phyloP scores from a whole-genome alignment of 2,888 invertebrate species.

The Cylloceria caligata region DNA sequence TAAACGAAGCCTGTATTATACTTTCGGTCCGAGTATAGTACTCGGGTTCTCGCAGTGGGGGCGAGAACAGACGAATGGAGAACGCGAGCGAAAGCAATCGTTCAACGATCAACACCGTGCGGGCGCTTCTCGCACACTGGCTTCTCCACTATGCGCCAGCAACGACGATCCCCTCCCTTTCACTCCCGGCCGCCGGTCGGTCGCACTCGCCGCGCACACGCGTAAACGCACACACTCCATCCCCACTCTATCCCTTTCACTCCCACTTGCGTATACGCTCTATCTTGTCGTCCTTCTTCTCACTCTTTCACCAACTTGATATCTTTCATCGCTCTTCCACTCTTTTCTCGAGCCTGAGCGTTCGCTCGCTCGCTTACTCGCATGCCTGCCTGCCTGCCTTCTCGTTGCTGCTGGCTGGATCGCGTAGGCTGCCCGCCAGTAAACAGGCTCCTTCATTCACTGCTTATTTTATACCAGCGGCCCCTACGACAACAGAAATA shows the following conservation, averaged over 20 bases:
- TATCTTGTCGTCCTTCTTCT: conserved; percentile 18
- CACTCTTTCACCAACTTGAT: conserved; percentile 60
- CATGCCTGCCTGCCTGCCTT: conserved; percentile 43
- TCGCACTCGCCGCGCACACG: conserved; percentile 67
- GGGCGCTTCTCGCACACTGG: conserved; percentile 80
- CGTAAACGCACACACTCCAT: conserved; percentile 57
- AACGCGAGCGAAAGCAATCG: conserved; percentile 65
- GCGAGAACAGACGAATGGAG: conserved; percentile 15
- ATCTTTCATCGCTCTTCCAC: conserved; percentile 67
- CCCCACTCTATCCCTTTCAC: conserved; percentile 54
- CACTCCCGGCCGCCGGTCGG: conserved; percentile 56
- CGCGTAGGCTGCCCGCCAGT: conserved; percentile 83
- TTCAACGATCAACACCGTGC: conserved; percentile 76
- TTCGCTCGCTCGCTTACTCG: conserved; percentile 56
- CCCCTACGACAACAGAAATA: conserved; percentile 83
- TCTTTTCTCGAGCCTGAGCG: conserved; percentile 55
- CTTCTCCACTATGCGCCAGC: conserved; percentile 71
- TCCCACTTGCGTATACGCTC: conserved; percentile 34
- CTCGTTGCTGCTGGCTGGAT: conserved; percentile 73
- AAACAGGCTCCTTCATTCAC: conserved; percentile 84
- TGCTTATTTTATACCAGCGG: conserved; percentile 83
- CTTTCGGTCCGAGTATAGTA: neutral
- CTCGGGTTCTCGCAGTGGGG: neutral
- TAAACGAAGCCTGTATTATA: neutral
- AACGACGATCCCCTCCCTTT: conserved; percentile 66